phyloP scores from a whole-genome alignment of 2,888 invertebrate genomes.

The Synanthedon andrenaeformis region DNA sequence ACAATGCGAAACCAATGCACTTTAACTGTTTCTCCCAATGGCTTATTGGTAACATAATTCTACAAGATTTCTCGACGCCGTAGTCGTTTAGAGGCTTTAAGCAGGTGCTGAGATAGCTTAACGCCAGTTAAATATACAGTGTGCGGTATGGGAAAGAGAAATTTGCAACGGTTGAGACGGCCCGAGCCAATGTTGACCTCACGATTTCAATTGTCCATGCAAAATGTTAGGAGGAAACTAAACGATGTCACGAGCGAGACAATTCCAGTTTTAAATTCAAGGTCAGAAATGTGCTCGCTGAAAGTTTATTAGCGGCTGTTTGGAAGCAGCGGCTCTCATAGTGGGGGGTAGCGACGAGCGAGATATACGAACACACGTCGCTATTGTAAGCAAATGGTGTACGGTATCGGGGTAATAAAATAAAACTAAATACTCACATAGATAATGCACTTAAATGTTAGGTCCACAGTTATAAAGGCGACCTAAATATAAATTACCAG shows the following conservation, averaged over 20 bases:
- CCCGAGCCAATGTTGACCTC: slow-evolving; percentile 62
- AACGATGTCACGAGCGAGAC: slow-evolving; percentile 62
- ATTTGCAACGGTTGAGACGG: slow-evolving; percentile 56
- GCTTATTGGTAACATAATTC: not conserved
- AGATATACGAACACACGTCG: slow-evolving; percentile 5
- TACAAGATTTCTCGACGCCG: not conserved
- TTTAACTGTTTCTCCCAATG: not conserved
- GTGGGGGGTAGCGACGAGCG: not conserved
- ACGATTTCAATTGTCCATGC: slow-evolving; percentile 69
- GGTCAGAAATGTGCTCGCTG: slow-evolving; percentile 53
- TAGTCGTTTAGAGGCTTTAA: not conserved
- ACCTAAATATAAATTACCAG: not conserved
- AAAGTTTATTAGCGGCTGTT: slow-evolving; percentile 18
- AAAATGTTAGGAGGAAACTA: slow-evolving; percentile 60
- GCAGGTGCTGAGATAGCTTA: slow-evolving; percentile 32
- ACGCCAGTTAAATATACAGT: slow-evolving; percentile 46
- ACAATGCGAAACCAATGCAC: not conserved
- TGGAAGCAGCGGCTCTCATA: not conserved
- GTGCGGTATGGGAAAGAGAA: slow-evolving; percentile 62
- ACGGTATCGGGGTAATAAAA: not conserved
- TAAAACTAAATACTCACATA: not conserved
- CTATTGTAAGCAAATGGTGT: slow-evolving; percentile 10
- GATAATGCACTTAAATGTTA: not conserved
- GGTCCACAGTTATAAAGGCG: not conserved
- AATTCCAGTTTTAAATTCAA: slow-evolving; percentile 62